These are phyloP conservation scores for Eilema caniola DNA, from an alignment of 2,888 invertebrate genomes.

Conservation along the genomic window DNA sequence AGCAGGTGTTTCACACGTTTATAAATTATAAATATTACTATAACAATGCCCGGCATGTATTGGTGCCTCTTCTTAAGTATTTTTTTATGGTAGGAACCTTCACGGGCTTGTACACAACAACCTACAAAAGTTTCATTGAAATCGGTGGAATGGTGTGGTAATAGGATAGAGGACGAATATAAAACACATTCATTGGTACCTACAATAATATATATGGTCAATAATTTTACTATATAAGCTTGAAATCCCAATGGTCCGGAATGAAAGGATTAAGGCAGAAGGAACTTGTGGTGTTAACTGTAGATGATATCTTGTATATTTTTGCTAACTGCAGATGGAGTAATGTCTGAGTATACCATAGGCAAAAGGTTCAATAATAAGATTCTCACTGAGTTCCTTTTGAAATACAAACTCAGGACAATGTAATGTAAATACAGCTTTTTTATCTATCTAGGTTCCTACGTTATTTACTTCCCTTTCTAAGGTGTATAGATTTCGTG, in stretches of 20 bases:
- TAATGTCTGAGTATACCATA: background rate
- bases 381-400: too few species aligned
- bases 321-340: background rate
- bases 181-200: background rate
- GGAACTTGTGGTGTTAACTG: background rate
- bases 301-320: background rate
- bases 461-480: background rate
- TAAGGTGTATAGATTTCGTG: background rate
- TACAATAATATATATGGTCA: background rate
- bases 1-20: background rate
- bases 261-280: background rate
- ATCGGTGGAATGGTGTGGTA: background rate
- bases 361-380: background rate
- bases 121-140: background rate
- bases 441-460: background rate
- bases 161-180: background rate
- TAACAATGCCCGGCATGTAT: background rate
- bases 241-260: too few species aligned
- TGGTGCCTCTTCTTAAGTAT: background rate
- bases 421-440: background rate
- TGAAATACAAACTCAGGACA: background rate
- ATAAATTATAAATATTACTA: background rate
- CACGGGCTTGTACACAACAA: background rate
- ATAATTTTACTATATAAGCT: too few species aligned
- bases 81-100: conserved; percentile 1